Evolutionary conservation across 2,888 invertebrate genomes (phyloP), one percentile per base, ranked within the genome.

Genomic region (Hylaea fasciaria): DNA sequence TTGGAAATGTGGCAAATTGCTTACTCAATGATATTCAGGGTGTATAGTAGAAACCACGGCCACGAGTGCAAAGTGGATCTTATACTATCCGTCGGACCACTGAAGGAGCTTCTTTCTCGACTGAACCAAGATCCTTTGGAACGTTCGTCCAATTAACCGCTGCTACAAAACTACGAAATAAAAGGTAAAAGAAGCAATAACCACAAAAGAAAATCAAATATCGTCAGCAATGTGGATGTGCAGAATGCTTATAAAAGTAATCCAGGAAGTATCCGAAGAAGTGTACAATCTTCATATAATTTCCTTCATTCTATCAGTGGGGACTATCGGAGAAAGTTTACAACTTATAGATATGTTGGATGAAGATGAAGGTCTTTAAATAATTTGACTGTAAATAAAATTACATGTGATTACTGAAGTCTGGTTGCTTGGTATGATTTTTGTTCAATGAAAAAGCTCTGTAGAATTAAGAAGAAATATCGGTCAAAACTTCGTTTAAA

Each of bases 1-100:
- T n/a, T 60, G 80, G 86, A 85, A 78, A 92, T 92, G 91, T 92
- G 91, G 91, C 87, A 89, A 76, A 87, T 91, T 71, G 88, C 90
- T 74, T 92, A 91, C 74, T 90, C 89, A 12, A 72, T 91, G 60
- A 87, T 91, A 74, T 86, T 90, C 67, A 77, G 83, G 72, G 74
- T 88, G 46, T 86, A 81, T 71, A 87, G 78, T 68, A 82, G 73
- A 60, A 81, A 82, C 68, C 83, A 81, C 76, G 85, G 85, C 37
- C 86, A 87, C 80, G 89, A 91, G 73, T 91, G 87, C 69, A 88
- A 89, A 77, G 76, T 92, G 57, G 90, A 91, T 73, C 78, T 92
- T 2, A 83, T 90, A 71, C 70, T 92, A 5, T 83, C 86, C 11
- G 83, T 89, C 4, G 91, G 91, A 0, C 76, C 87, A 7, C 2